Percentiles rank a stretch among this genome's conserved stretches.
Evolutionary conservation across 1,140 invertebrate genomes (phyloP).

Genomic region (Pogonomyrmex californicus): DNA sequence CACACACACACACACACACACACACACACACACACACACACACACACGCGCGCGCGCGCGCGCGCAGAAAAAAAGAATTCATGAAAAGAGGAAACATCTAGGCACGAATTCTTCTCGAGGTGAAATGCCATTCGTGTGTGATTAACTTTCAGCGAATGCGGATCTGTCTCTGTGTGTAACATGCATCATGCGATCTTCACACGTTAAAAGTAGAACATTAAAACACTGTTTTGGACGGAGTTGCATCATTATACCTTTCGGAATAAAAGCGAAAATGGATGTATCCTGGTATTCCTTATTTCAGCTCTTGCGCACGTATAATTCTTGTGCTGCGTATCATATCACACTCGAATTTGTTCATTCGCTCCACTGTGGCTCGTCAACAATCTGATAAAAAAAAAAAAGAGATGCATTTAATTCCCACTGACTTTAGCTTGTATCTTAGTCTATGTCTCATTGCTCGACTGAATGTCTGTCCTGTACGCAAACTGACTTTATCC

Average conservation of each 20-base stretch:
- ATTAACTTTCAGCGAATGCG: conserved; percentile 13
- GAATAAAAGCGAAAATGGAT: conserved; percentile 36
- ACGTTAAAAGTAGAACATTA: neutral
- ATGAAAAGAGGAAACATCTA: neutral
- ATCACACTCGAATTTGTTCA: conserved; percentile 28
- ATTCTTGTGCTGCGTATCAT: conserved; percentile 32
- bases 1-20: too few relatives aligned
- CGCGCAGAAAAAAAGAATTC: too few relatives aligned
- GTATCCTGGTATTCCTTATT: conserved; percentile 35
- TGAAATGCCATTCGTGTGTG: neutral
- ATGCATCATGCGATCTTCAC: conserved; percentile 20
- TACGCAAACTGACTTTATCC: neutral
- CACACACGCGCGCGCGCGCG: too few relatives aligned
- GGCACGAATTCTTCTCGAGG: neutral
- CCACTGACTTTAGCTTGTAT: conserved; percentile 16
- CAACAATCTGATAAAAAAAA: neutral
- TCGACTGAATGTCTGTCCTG: neutral
- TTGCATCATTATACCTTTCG: neutral
- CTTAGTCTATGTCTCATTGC: conserved; percentile 32
- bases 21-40: too few relatives aligned
- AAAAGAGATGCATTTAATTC: neutral
- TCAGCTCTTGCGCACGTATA: conserved; percentile 38
- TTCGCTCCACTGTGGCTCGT: conserved; percentile 3
- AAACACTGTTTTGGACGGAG: neutral
- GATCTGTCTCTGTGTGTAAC: neutral